phyloP scores from a whole-genome alignment of 2,113 vertebrate species.

The Hemiprocne comata region DNA sequence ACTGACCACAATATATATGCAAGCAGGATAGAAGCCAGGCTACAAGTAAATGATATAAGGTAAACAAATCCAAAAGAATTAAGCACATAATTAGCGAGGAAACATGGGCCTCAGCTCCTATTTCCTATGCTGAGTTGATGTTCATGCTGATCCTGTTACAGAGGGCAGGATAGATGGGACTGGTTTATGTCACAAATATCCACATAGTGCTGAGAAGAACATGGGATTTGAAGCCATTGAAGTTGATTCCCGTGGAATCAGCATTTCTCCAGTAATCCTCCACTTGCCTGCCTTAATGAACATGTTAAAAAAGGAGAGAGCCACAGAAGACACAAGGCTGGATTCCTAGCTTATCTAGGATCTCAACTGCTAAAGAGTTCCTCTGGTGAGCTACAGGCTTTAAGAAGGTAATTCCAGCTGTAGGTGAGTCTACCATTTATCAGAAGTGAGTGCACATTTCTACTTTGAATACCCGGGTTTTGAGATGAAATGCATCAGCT shows the following conservation, averaged over 20 bases:
- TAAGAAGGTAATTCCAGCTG: not conserved
- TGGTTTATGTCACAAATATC: not conserved
- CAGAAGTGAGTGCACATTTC: not conserved
- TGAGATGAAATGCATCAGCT: not conserved
- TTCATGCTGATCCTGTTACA: not conserved
- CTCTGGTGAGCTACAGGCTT: not conserved
- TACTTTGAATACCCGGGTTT: not conserved
- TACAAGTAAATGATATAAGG: rapidly evolving
- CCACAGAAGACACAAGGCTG: not conserved
- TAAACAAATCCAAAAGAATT: not conserved
- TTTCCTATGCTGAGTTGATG: not conserved
- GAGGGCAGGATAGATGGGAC: not conserved
- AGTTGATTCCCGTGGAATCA: not conserved
- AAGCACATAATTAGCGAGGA: not conserved
- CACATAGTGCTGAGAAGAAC: not conserved
- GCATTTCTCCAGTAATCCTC: not conserved
- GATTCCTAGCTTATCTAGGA: not conserved
- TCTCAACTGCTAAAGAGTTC: not conserved
- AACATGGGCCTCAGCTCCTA: not conserved
- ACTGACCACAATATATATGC: not conserved
- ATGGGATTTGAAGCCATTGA: not conserved
- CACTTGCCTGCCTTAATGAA: not conserved
- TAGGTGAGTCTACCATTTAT: not conserved
- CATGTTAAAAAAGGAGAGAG: not conserved
- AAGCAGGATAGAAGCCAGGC: not conserved